These are phyloP conservation scores for Agrotis ipsilon DNA, from an alignment of 2,888 invertebrate species.

Conservation along the genomic window DNA sequence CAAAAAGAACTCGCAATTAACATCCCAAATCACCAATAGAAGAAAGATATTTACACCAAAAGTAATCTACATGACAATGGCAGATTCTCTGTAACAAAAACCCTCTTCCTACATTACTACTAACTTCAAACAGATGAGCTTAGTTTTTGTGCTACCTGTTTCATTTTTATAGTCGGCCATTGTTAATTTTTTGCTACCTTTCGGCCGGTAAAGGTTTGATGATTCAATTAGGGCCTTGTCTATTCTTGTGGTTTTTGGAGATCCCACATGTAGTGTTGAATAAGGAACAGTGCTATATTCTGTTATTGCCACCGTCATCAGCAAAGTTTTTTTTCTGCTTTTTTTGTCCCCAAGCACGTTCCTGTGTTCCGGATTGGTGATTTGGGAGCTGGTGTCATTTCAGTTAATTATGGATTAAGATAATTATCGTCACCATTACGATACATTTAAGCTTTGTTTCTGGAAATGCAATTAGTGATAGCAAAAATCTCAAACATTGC, in stretches of 20 bases:
- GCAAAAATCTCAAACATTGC: too few relatives aligned
- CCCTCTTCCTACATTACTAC: not conserved
- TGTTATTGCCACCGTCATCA: too few relatives aligned
- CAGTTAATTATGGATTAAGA: too few relatives aligned
- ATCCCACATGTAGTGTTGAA: not conserved
- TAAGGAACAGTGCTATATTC: too few relatives aligned
- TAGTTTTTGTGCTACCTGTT: conserved; percentile 38
- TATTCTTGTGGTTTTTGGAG: conserved; percentile 14
- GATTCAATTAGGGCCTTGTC: conserved; percentile 13
- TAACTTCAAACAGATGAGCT: conserved; percentile 28
- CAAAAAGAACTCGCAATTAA: not conserved
- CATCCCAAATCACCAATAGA: conserved; percentile 4
- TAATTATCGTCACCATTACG: too few relatives aligned
- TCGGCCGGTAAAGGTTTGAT: conserved; percentile 1
- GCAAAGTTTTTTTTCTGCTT: too few relatives aligned
- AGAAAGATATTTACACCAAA: conserved; percentile 2
- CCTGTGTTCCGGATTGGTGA: too few relatives aligned
- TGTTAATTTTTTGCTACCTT: conserved; percentile 31
- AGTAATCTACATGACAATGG: conserved; percentile 37
- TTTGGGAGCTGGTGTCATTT: too few relatives aligned
- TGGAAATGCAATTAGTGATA: too few relatives aligned
- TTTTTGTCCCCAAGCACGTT: too few relatives aligned
- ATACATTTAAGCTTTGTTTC: too few relatives aligned
- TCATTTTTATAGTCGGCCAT: not conserved
- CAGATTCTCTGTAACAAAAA: conserved; percentile 17